phyloP scores from a whole-genome alignment of 1,140 invertebrate genomes.

The Rhizoglyphus robini region DNA sequence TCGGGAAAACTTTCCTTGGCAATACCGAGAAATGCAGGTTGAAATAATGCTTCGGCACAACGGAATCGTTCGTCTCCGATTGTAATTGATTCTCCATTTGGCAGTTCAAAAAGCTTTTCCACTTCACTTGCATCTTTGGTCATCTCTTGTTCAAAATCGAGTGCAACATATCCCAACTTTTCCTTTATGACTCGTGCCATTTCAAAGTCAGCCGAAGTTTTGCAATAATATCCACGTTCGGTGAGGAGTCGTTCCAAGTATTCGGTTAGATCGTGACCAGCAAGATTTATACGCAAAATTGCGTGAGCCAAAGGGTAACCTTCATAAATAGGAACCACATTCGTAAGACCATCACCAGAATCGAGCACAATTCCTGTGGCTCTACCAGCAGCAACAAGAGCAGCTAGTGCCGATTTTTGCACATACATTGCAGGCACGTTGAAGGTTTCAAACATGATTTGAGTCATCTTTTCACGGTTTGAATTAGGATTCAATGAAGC shows the following conservation, averaged over 20 bases:
- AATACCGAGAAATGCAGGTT: slow-evolving; percentile 36
- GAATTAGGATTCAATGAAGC: no score
- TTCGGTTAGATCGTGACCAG: slow-evolving; percentile 73
- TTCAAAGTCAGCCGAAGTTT: no score
- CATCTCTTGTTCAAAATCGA: no score
- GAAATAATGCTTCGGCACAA: no score
- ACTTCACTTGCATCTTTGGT: slow-evolving; percentile 64
- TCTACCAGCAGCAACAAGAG: slow-evolving; percentile 72
- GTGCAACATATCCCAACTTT: slow-evolving; percentile 41
- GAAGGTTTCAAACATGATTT: no score
- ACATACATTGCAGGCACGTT: slow-evolving; percentile 41
- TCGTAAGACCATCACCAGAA: slow-evolving; percentile 44
- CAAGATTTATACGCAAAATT: slow-evolving; percentile 76
- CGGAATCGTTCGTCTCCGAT: no score
- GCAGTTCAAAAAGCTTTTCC: no score
- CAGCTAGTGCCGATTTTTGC: slow-evolving; percentile 51
- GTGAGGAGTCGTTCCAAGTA: slow-evolving; percentile 76
- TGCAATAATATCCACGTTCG: slow-evolving; percentile 25
- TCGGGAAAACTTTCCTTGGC: no score
- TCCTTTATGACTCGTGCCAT: no score
- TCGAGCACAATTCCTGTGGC: no score
- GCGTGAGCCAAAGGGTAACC: slow-evolving; percentile 74
- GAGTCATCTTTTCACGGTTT: no score
- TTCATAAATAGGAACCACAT: slow-evolving; percentile 45
- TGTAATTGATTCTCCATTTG: no score